Conservation (phyloP, 92 coral and sea anemone genomes). For the Siderastrea radians region DNA sequence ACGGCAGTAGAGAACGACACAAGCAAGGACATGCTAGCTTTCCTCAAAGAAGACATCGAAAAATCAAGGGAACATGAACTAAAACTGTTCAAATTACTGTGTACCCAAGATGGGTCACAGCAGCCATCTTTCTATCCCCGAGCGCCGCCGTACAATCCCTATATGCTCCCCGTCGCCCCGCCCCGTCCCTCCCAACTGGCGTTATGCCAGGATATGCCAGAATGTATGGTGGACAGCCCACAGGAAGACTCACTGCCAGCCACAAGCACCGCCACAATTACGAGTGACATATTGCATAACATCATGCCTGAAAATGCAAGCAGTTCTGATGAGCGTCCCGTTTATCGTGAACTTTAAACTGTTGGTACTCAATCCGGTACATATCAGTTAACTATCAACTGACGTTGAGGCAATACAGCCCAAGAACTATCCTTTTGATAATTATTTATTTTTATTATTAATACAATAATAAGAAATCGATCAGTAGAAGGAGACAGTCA, state of each 20-base stretch:
- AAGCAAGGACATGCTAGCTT: background rate
- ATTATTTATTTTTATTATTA: background rate
- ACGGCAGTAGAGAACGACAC: no score
- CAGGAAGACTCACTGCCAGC: slow-evolving; percentile 24
- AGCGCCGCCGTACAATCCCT: slow-evolving; percentile 14
- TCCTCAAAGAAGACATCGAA: background rate
- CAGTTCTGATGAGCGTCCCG: background rate
- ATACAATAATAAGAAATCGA: no score
- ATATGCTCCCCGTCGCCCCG: background rate
- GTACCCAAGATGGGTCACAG: slow-evolving; percentile 25
- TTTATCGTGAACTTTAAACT: slow-evolving; percentile 11
- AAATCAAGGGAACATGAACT: slow-evolving; percentile 25
- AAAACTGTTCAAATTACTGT: slow-evolving; percentile 19
- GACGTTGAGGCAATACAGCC: no score
- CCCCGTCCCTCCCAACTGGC: background rate
- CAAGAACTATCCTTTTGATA: no score
- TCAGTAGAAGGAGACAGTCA: background rate
- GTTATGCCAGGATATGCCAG: slow-evolving; percentile 12
- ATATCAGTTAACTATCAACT: background rate
- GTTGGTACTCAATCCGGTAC: slow-evolving; percentile 5
- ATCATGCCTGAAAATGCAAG: background rate
- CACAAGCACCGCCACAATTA: slow-evolving; percentile 19
- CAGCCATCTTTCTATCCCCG: slow-evolving; percentile 7
- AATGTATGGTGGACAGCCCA: slow-evolving; percentile 9
- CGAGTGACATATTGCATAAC: background rate